These are phyloP conservation scores for Onthophagus taurus DNA, from an alignment of 1,140 invertebrate genomes.

Conservation along the genomic window DNA sequence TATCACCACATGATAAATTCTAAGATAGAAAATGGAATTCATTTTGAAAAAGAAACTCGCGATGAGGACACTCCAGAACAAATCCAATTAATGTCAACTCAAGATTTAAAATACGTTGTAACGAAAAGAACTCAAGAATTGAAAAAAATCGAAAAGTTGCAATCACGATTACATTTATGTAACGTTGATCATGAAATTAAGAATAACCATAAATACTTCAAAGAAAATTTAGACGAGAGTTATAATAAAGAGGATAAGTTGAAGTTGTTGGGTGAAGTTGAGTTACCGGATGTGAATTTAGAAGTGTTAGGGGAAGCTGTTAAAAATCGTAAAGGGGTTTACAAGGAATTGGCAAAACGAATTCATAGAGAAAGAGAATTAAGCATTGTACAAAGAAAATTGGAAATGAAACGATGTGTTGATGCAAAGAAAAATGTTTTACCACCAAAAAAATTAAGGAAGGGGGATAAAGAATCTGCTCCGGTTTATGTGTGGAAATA, in stretches of 20 bases:
- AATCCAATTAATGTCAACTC: conserved; percentile 78
- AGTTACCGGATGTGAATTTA: conserved; percentile 47
- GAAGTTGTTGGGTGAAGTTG: conserved; percentile 45
- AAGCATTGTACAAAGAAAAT: conserved; percentile 69
- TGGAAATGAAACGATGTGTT: conserved; percentile 67
- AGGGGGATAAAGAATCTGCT: conserved; percentile 57
- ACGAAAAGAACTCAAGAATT: conserved; percentile 61
- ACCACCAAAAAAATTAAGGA: conserved; percentile 55
- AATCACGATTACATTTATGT: conserved; percentile 73
- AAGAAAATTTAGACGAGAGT: conserved; percentile 54
- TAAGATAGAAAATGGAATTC: conserved; percentile 60
- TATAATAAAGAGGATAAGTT: conserved; percentile 38
- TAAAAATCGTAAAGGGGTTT: conserved; percentile 53
- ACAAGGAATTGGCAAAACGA: conserved; percentile 72
- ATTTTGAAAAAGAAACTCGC: conserved; percentile 56
- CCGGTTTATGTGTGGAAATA: conserved; percentile 82
- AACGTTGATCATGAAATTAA: conserved; percentile 54
- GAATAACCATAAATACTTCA: conserved; percentile 77
- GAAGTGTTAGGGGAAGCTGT: conserved; percentile 45
- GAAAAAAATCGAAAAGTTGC: conserved; percentile 80
- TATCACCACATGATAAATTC: conserved; percentile 97
- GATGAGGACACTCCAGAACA: conserved; percentile 73
- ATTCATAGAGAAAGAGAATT: conserved; percentile 76
- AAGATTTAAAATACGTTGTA: conserved; percentile 83
- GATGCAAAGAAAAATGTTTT: conserved; percentile 52